phyloP scores from a whole-genome alignment of 2,113 vertebrate genomes.

The Podarcis cretensis region DNA sequence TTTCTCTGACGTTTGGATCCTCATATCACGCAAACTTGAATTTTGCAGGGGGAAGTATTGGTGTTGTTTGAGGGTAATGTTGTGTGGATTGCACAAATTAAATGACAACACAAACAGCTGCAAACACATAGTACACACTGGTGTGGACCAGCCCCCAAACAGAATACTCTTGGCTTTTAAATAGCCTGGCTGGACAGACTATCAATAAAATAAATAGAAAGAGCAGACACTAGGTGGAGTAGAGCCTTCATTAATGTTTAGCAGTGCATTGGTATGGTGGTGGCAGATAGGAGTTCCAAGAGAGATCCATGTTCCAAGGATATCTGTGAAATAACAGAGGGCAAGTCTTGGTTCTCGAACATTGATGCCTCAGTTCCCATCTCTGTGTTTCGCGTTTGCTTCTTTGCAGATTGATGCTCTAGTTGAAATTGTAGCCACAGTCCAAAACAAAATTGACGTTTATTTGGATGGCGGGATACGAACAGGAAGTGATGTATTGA shows the following conservation, averaged over 20 bases:
- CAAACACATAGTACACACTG: too few species aligned
- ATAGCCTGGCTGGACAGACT: not conserved
- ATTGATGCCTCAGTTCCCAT: not conserved
- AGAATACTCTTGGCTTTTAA: not conserved
- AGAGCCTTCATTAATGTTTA: not conserved
- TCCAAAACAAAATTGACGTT: slow-evolving; percentile 86
- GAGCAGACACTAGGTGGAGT: not conserved
- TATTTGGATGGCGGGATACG: slow-evolving; percentile 93
- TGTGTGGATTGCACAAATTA: too few species aligned
- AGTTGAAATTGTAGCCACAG: slow-evolving; percentile 87
- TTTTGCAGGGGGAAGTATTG: too few species aligned
- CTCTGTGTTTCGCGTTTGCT: not conserved
- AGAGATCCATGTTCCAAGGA: not conserved
- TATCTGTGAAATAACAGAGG: not conserved
- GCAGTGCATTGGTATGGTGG: not conserved
- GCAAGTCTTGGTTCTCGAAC: not conserved
- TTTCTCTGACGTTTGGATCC: too few species aligned
- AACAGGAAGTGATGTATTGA: slow-evolving; percentile 90
- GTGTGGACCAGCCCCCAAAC: not conserved
- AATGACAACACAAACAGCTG: too few species aligned
- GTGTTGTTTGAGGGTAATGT: too few species aligned
- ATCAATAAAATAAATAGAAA: not conserved
- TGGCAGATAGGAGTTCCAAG: not conserved
- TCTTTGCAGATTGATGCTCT: slow-evolving; percentile 88
- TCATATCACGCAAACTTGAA: too few species aligned